phyloP scores from a whole-genome alignment of 1,140 invertebrate genomes.

The Stenopsyche tienmushanensis region DNA sequence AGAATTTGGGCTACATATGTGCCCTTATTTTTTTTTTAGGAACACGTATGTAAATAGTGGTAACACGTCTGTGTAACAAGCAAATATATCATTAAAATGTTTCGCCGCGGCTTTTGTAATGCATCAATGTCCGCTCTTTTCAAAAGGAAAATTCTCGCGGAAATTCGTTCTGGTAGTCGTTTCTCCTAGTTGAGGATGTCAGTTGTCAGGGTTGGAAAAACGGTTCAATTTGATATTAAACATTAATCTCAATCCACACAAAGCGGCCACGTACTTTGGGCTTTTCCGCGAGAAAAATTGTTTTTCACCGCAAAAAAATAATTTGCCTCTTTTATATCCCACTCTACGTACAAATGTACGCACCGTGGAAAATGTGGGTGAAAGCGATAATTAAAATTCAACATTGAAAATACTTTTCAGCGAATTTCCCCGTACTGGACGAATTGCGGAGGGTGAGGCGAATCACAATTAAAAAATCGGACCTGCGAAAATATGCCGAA shows the following conservation, averaged over 20 bases:
- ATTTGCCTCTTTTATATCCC: not conserved
- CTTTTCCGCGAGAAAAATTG: conserved; percentile 18
- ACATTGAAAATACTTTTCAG: conserved; percentile 17
- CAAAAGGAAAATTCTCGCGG: conserved; percentile 1
- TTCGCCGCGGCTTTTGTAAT: too few species aligned
- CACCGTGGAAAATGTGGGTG: conserved; percentile 7
- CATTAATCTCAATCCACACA: conserved; percentile 27
- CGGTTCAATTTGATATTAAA: conserved; percentile 28
- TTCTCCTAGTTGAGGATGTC: conserved; percentile 12
- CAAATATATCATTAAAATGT: too few species aligned
- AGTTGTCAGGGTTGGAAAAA: conserved; percentile 2
- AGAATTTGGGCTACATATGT: too few species aligned
- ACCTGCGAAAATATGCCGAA: not conserved
- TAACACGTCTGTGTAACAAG: too few species aligned
- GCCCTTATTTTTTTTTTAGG: too few species aligned
- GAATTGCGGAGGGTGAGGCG: not conserved
- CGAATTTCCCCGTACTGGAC: not conserved
- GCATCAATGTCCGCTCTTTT: conserved; percentile 13
- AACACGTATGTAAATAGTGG: too few species aligned
- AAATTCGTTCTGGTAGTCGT: conserved; percentile 5
- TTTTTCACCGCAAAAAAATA: conserved; percentile 1
- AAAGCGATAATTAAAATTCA: conserved; percentile 15
- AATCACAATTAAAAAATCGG: not conserved
- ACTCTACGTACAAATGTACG: conserved; percentile 3
- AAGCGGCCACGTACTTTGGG: conserved; percentile 8